Percentiles rank a stretch among this genome's conserved stretches.
phyloP scores from a whole-genome alignment of 2,888 invertebrate species.

The Lasioglossum malachurum region DNA sequence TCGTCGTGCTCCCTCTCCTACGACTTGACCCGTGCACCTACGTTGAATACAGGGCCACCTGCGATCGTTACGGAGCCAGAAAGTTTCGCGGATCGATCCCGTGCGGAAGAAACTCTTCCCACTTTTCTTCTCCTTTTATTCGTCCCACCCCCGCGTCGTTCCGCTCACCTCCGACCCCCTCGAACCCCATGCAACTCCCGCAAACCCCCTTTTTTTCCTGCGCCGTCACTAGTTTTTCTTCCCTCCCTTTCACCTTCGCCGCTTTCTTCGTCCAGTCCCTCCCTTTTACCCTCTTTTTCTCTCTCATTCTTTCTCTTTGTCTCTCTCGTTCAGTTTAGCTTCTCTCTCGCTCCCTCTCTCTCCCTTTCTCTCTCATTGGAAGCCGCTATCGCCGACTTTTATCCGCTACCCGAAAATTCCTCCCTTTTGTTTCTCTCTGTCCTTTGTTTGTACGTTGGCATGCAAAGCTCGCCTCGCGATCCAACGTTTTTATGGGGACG shows the following conservation, averaged over 20 bases:
- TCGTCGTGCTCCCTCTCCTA: conserved; percentile 41
- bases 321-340: background rate
- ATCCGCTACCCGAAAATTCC: conserved; percentile 54
- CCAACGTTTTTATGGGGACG: conserved; percentile 35
- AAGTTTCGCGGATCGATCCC: conserved; percentile 78
- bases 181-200: background rate
- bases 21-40: conserved; percentile 65
- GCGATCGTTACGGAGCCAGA: conserved; percentile 77
- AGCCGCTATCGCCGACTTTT: conserved; percentile 52
- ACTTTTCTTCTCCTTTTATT: conserved; percentile 55
- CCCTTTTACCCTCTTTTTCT: background rate
- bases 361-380: background rate
- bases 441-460: conserved; percentile 53
- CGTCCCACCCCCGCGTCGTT: conserved; percentile 21
- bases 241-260: conserved; percentile 17
- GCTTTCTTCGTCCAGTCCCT: conserved; percentile 65
- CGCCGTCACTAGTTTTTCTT: conserved; percentile 51
- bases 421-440: conserved; percentile 50
- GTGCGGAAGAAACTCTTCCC: conserved; percentile 63
- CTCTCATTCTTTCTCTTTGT: background rate
- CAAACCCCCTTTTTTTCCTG: conserved; percentile 24
- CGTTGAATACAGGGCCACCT: conserved; percentile 67
- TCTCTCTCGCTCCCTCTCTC: background rate
- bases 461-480: conserved; percentile 38
- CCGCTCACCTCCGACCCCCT: background rate